A percentile compares a stretch with the other conserved stretches of the same genome.
phyloP scores from a whole-genome alignment of 2,888 invertebrate genomes.

The Leistus spinibarbis region DNA sequence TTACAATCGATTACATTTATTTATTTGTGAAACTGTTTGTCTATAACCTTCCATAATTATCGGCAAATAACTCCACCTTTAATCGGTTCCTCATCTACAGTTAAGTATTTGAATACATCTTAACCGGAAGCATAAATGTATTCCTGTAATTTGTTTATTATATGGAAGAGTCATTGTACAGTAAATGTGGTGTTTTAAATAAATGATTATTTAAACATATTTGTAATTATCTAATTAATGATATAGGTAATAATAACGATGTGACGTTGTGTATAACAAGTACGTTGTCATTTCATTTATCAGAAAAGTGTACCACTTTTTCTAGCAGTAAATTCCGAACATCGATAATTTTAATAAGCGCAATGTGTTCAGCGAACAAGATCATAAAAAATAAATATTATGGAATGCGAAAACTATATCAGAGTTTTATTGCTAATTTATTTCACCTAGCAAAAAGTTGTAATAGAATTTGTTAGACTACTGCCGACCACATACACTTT shows the following conservation, averaged over 20 bases:
- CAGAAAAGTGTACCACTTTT: conserved; percentile 19
- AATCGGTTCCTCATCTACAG: too few relatives aligned
- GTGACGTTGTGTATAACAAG: neutral
- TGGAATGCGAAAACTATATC: conserved; percentile 33
- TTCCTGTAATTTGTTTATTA: too few relatives aligned
- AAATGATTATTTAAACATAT: too few relatives aligned
- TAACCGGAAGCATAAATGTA: too few relatives aligned
- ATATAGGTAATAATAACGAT: neutral
- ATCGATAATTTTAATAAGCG: conserved; percentile 31
- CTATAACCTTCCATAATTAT: too few relatives aligned
- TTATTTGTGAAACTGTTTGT: too few relatives aligned
- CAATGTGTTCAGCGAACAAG: conserved; percentile 32
- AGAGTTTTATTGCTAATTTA: conserved; percentile 35
- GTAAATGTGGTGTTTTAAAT: too few relatives aligned
- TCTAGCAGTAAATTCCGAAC: conserved; percentile 1
- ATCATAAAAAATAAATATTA: neutral
- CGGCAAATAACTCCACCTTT: too few relatives aligned
- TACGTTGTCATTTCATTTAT: conserved; percentile 10
- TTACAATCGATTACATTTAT: neutral
- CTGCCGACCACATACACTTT: conserved; percentile 27
- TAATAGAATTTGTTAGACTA: conserved; percentile 32
- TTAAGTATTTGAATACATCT: too few relatives aligned
- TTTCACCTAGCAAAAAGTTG: conserved; percentile 29
- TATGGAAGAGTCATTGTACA: too few relatives aligned
- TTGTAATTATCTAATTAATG: too few relatives aligned